phyloP scores from a whole-genome alignment of 2,797 vertebrate genomes.

The Sarcophilus harrisii region DNA sequence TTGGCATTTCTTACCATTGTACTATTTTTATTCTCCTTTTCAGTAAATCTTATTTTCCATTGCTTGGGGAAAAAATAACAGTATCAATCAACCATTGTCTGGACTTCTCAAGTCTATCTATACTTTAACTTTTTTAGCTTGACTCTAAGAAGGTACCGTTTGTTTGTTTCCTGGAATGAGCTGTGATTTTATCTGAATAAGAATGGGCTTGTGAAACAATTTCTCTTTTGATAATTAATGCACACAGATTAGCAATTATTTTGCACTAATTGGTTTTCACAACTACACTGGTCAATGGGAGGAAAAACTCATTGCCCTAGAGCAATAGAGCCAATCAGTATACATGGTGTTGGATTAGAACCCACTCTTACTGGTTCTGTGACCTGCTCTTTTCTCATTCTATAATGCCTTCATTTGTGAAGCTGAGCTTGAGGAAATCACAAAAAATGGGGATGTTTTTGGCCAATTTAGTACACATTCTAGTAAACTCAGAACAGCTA shows the following conservation, averaged over 20 bases:
- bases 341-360: not conserved
- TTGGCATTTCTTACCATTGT: not conserved
- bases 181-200: not conserved
- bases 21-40: not conserved
- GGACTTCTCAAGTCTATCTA: not conserved
- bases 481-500: not conserved
- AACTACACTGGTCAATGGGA: not conserved
- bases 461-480: not conserved
- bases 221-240: not conserved
- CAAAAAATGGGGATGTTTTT: not conserved
- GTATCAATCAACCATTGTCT: not conserved
- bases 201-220: not conserved
- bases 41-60: not conserved
- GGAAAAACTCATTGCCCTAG: not conserved
- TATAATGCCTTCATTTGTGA: not conserved
- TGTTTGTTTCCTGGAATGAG: not conserved
- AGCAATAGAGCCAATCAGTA: not conserved
- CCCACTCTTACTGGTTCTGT: not conserved
- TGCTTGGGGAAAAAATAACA: not conserved
- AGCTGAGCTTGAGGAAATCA: not conserved
- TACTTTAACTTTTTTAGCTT: not conserved
- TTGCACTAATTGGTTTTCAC: not conserved
- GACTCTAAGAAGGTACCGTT: not conserved
- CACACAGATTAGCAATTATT: not conserved
- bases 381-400: not conserved